Evolutionary conservation across 2,113 vertebrate species (phyloP), one percentile per base, ranked within the genome.

Genomic region (Meles meles): DNA sequence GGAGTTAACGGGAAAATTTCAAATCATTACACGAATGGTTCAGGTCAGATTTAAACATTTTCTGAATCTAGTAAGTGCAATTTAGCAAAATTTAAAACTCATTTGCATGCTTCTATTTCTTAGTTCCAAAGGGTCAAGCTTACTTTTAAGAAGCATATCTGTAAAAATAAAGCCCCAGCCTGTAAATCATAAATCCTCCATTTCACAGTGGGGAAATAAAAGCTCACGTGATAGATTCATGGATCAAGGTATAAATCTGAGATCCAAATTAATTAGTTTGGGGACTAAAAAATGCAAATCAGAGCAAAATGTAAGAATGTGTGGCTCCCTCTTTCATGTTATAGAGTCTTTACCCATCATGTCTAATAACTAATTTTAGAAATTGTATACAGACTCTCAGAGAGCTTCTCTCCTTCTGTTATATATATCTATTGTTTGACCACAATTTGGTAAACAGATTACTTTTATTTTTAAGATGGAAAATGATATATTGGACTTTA

Each of bases 91-190:
- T 76, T 93, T 57, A 88, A 69, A 65, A 57, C 25, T 93, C 31
- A 83, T 74, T 71, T 74, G 42, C 71, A 81, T 93, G 21, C 49
- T 92, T 92, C 91, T 92, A 86, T 92, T 92, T 95, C 83, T 96
- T 79, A 39, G 79, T 89, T 95, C 52, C 12, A 14, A 83, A 85
- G 29, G 9, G 57, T 92, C 74, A 79, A 5, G 20, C 14, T 34
- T 91, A 55, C 42, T 67, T 77, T 52, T 12, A 79, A 69, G 52
- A 71, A 34, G 2, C 1, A 5, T 39, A 27, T 83, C n/a, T 77
- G 31, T 0, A 59, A 77, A 82, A 91, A 47, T 76, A 76, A 88
- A 39, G 5, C 17, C 44, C 34, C 25, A 63, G 20, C 17, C 13
- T 83, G 18, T 14, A 85, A 87, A 65, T 44, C 59, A n/a, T 49